Conservation (phyloP, 2,888 invertebrate genomes). For the Crossocerus cetratus region DNA sequence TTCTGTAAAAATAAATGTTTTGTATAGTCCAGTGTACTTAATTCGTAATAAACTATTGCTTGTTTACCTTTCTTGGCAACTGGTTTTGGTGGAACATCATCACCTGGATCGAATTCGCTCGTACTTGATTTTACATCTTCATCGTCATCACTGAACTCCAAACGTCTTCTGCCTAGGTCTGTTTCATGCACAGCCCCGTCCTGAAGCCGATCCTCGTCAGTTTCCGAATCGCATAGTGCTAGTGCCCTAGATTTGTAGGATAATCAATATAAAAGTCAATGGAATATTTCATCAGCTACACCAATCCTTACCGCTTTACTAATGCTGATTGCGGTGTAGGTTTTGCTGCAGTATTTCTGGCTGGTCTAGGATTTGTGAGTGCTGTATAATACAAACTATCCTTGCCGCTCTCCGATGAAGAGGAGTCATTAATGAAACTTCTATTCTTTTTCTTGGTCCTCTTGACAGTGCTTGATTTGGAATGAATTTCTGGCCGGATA, state of each 20-base stretch:
- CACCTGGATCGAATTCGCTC: slow-evolving; percentile 74
- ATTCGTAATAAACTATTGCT: neutral
- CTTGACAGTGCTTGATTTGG: slow-evolving; percentile 33
- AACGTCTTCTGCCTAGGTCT: slow-evolving; percentile 47
- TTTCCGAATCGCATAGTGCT: slow-evolving; percentile 69
- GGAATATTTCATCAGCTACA: slow-evolving; percentile 15
- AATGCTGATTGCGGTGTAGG: slow-evolving; percentile 24
- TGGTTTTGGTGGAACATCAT: slow-evolving; percentile 65
- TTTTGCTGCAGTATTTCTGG: slow-evolving; percentile 32
- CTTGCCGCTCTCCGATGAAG: slow-evolving; percentile 57
- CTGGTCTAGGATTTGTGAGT: slow-evolving; percentile 59
- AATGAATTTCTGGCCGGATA: slow-evolving; percentile 27
- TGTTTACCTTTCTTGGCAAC: slow-evolving; percentile 38
- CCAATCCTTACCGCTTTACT: slow-evolving; percentile 42
- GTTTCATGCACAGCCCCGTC: slow-evolving; percentile 10
- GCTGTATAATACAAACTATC: slow-evolving; percentile 72
- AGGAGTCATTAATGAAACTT: slow-evolving; percentile 68
- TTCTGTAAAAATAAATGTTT: slow-evolving; percentile 40
- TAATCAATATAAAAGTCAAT: slow-evolving; percentile 4
- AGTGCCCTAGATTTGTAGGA: slow-evolving; percentile 46
- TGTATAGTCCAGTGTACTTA: neutral
- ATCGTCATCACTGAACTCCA: slow-evolving; percentile 66
- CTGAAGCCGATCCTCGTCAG: slow-evolving; percentile 53
- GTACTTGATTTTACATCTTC: slow-evolving; percentile 59
- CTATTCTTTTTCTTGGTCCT: slow-evolving; percentile 42